Conservation (phyloP, 2,888 invertebrate species). For the Panopea generosa region DNA sequence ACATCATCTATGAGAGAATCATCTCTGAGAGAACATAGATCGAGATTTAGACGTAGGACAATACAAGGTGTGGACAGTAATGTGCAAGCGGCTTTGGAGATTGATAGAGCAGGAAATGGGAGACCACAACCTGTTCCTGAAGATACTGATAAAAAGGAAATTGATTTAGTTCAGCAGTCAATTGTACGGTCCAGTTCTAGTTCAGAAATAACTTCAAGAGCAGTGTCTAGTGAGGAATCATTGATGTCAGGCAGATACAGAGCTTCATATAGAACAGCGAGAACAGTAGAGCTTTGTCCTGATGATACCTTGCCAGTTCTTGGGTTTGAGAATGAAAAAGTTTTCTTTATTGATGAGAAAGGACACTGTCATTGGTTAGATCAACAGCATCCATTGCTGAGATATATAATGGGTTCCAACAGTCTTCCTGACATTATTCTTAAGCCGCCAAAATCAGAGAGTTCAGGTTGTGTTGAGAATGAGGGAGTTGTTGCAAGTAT, state of each 20-base stretch:
- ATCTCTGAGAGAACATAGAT: slow-evolving; percentile 28
- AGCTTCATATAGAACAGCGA: background rate
- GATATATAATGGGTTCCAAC: slow-evolving; percentile 19
- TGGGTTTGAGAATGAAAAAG: slow-evolving; percentile 41
- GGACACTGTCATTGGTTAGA: slow-evolving; percentile 50
- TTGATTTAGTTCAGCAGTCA: too few species aligned
- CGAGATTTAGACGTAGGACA: slow-evolving; percentile 44
- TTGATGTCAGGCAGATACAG: too few species aligned
- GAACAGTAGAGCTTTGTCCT: slow-evolving; percentile 39
- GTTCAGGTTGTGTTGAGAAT: slow-evolving; percentile 10
- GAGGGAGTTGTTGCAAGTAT: slow-evolving; percentile 41
- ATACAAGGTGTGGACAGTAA: slow-evolving; percentile 53
- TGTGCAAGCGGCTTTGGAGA: slow-evolving; percentile 43
- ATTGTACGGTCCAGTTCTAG: too few species aligned
- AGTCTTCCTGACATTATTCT: slow-evolving; percentile 33
- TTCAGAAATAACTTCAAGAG: too few species aligned
- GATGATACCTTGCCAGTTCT: slow-evolving; percentile 44
- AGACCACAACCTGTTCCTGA: too few species aligned
- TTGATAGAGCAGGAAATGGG: too few species aligned
- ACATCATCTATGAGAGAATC: slow-evolving; percentile 13
- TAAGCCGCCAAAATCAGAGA: slow-evolving; percentile 15
- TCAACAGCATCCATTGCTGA: slow-evolving; percentile 37
- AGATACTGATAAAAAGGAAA: too few species aligned
- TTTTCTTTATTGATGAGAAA: slow-evolving; percentile 46
- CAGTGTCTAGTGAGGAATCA: too few species aligned